phyloP scores from a whole-genome alignment of 2,113 vertebrate genomes.

The Melanerpes formicivorus region DNA sequence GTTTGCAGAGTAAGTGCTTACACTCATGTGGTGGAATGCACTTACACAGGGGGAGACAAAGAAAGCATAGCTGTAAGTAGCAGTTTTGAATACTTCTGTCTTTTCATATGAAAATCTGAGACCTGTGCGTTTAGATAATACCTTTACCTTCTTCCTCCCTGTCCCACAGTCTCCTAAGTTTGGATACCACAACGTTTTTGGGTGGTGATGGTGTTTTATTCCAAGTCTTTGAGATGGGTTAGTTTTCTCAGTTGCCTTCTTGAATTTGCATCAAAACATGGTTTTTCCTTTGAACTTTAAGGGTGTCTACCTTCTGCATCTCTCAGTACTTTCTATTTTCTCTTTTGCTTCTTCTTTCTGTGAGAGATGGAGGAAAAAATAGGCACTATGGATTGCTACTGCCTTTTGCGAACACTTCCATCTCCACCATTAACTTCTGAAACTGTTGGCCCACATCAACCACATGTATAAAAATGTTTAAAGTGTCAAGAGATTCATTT shows the following conservation, averaged over 20 bases:
- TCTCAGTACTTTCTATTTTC: background rate
- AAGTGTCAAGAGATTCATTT: conserved; percentile 10
- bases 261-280: background rate
- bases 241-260: background rate
- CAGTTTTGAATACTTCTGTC: background rate
- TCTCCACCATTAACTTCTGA: background rate
- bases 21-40: background rate
- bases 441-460: background rate
- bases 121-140: background rate
- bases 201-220: background rate
- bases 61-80: background rate
- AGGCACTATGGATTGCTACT: background rate
- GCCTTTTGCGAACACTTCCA: background rate
- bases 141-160: background rate
- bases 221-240: background rate
- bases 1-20: background rate
- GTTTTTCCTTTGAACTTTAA: background rate
- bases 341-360: background rate
- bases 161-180: background rate
- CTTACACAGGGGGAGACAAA: background rate
- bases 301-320: background rate
- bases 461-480: background rate
- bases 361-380: background rate
- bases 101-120: background rate
- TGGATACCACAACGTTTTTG: background rate